Conservation (phyloP, 2,113 vertebrate species). For the Dolichotis patagonum region DNA sequence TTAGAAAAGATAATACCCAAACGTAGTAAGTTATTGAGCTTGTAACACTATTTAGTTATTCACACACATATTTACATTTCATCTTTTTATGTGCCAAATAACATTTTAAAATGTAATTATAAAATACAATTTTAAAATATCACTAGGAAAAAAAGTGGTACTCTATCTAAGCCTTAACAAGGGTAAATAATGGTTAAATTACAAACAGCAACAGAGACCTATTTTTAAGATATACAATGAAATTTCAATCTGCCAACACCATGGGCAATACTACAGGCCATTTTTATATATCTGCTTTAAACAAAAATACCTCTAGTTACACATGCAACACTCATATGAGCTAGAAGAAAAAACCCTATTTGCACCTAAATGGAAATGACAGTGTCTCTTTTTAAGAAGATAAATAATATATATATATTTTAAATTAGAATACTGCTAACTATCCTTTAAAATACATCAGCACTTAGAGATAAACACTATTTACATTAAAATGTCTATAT, state of each 20-base stretch:
- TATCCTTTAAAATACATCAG: not conserved
- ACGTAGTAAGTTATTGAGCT: not conserved
- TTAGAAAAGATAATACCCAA: not conserved
- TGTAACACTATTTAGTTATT: conserved; percentile 5
- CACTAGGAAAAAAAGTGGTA: conserved; percentile 38
- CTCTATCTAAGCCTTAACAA: not conserved
- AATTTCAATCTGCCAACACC: conserved; percentile 9
- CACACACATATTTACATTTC: not conserved
- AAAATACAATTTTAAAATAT: not conserved
- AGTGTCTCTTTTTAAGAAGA: conserved; percentile 1
- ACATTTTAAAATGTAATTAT: conserved; percentile 38
- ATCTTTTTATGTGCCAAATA: not conserved
- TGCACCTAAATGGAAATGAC: conserved; percentile 46
- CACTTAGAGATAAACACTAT: not conserved
- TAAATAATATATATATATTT: not conserved
- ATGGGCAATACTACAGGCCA: not conserved
- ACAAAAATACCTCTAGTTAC: conserved; percentile 56
- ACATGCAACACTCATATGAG: conserved; percentile 29
- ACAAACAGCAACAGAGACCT: not conserved
- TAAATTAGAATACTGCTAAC: not conserved
- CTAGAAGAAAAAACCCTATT: not conserved
- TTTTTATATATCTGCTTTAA: conserved; percentile 30
- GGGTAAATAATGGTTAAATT: not conserved
- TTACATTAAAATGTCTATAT: not conserved
- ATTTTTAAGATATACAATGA: not conserved